phyloP scores from a whole-genome alignment of 2,888 invertebrate genomes.

The Sphinx pinastri region DNA sequence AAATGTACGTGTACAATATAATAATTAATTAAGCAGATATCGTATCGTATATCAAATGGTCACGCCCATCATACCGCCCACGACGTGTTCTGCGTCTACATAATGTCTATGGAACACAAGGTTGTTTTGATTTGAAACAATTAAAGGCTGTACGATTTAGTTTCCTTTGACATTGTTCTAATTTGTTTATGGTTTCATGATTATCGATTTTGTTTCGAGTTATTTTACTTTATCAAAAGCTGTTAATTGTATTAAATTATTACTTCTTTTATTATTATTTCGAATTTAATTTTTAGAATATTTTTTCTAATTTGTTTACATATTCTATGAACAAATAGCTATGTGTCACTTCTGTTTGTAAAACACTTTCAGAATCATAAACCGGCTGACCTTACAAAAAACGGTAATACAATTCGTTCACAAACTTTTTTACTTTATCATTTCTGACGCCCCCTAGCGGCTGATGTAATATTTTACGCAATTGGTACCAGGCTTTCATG shows the following conservation, averaged over 20 bases:
- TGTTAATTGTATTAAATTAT: background rate
- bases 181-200: background rate
- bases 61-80: slow-evolving; percentile 71
- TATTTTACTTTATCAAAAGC: background rate
- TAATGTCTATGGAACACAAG: slow-evolving; percentile 48
- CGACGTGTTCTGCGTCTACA: slow-evolving; percentile 68
- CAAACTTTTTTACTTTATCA: slow-evolving; percentile 54
- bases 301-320: background rate
- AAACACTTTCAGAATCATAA: slow-evolving; percentile 14
- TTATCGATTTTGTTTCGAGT: background rate
- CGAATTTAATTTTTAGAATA: background rate
- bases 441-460: slow-evolving; percentile 52
- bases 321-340: background rate
- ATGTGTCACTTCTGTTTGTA: background rate
- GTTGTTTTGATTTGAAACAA: slow-evolving; percentile 24
- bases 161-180: background rate
- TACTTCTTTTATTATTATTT: background rate
- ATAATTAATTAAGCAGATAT: slow-evolving; percentile 24
- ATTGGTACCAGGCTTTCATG: slow-evolving; percentile 75
- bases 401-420: slow-evolving; percentile 45
- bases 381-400: slow-evolving; percentile 31
- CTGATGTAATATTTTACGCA: slow-evolving; percentile 69
- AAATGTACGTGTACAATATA: slow-evolving; percentile 25
- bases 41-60: slow-evolving; percentile 51
- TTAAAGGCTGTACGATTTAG: slow-evolving; percentile 26